These are phyloP conservation scores for Acrobasis repandana DNA, from an alignment of 2,888 invertebrate genomes.

Conservation along the genomic window DNA sequence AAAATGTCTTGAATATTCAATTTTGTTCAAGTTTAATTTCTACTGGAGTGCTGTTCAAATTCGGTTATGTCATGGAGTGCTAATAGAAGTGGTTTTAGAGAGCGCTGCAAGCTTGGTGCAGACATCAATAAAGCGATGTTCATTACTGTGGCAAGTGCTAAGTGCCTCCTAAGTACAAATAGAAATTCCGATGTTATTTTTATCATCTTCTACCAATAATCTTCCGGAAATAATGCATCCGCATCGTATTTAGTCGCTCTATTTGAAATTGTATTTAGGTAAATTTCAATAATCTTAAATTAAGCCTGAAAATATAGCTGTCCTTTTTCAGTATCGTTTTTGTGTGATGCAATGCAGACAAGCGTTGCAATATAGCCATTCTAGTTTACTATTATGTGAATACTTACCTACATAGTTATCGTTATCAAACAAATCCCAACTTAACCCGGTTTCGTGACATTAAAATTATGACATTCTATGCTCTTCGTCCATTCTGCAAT, in stretches of 20 bases:
- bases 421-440: slow-evolving; percentile 49
- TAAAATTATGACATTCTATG: slow-evolving; percentile 36
- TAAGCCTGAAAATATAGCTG: not conserved
- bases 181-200: slow-evolving; percentile 43
- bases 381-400: slow-evolving; percentile 17
- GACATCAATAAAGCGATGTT: slow-evolving; percentile 19
- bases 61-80: slow-evolving; percentile 62
- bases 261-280: not conserved
- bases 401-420: slow-evolving; percentile 29
- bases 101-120: slow-evolving; percentile 35
- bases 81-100: slow-evolving; percentile 64
- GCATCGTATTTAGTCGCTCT: not conserved
- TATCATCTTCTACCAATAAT: slow-evolving; percentile 40
- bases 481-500: slow-evolving; percentile 16
- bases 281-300: not conserved
- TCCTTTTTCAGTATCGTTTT: not conserved
- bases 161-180: slow-evolving; percentile 40
- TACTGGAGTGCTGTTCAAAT: slow-evolving; percentile 44
- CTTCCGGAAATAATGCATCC: slow-evolving; percentile 22
- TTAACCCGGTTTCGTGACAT: slow-evolving; percentile 50
- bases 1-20: not conserved
- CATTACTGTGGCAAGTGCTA: slow-evolving; percentile 49
- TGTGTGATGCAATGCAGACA: not conserved
- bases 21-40: slow-evolving; percentile 44
- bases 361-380: slow-evolving; percentile 6